Base-by-base conservation (phyloP, 2,113 vertebrate genomes). In the Passer domesticus region DNA sequence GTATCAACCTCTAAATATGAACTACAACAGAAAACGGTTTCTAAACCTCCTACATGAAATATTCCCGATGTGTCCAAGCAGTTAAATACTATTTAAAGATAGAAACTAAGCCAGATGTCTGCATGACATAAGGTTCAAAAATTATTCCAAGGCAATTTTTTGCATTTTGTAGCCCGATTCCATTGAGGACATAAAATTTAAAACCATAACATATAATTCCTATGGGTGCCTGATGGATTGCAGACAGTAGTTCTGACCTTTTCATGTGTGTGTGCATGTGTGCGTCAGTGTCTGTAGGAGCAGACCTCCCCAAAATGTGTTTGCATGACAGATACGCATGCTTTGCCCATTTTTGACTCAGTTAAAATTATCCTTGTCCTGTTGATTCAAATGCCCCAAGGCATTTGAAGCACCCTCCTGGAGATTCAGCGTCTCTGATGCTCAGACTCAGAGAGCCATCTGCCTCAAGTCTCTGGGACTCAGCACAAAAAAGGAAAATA, bases 271-370 rank as follows among this genome's bases (percentile, higher is more conserved):
- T 30, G 15, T 15, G 13, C 3, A 2, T 43, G 27, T 13, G 4
- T 59, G 9, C 11, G 13, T 30, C 11, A 27, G 6, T 20, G 12
- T 27, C 9, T 39, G 15, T n/a, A 21, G 44, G 22, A 72, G 9
- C 12, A 82, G 35, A 41, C 2, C 13, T 89, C 15, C 20, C 7
- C 4, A 43, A 56, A 41, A 47, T 31, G 17, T 23, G 3, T 76
- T 64, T 28, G 13, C 10, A 21, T 7, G 6, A 37, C 21, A 41
- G 19, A n/a, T 64, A 22, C 0, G 1, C 33, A 67, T 14, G 11
- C 15, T 89, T 50, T 87, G 3, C 21, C 20, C 27, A 37, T 46
- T 91, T 89, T 70, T 63, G 46, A 52, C 24, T 55, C 23, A 21
- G 15, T 41, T 77, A 83, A 83, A 87, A 64, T 72, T 56, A 43